A percentile compares a stretch with the other conserved stretches of the same genome.
These are phyloP conservation scores for Ambastaia sidthimunki DNA, from an alignment of 2,797 vertebrate species.

Conservation along the genomic window DNA sequence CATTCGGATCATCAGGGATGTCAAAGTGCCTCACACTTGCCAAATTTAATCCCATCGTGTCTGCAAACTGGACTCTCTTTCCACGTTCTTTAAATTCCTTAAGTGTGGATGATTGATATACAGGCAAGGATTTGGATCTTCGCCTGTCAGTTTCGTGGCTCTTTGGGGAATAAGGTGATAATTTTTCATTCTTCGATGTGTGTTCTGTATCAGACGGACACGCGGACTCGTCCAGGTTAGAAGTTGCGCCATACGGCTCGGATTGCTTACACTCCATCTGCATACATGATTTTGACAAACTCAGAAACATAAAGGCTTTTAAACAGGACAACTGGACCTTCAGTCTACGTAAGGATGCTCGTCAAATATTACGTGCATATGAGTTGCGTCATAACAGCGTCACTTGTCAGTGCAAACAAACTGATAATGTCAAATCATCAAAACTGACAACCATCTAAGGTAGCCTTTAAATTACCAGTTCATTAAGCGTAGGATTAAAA, in stretches of 20 bases:
- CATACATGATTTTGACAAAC: neutral
- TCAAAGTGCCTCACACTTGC: conserved; percentile 79
- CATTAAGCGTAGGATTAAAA: too few relatives aligned
- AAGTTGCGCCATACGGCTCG: neutral
- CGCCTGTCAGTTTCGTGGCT: conserved; percentile 27
- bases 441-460: neutral
- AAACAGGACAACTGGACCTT: conserved; percentile 3
- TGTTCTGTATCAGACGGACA: too few relatives aligned
- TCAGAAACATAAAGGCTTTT: conserved; percentile 11
- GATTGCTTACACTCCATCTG: neutral
- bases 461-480: too few relatives aligned
- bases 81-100: conserved; percentile 65
- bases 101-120: conserved; percentile 22
- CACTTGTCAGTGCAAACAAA: conserved; percentile 36
- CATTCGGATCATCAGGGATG: conserved; percentile 73
- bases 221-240: too few relatives aligned
- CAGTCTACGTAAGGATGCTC: conserved; percentile 29
- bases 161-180: neutral
- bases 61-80: conserved; percentile 82
- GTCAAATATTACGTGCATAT: conserved; percentile 16
- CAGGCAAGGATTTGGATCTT: conserved; percentile 54
- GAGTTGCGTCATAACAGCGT: conserved; percentile 54
- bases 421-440: neutral
- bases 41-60: conserved; percentile 75
- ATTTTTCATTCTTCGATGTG: too few relatives aligned